Percentiles rank a stretch among this genome's conserved stretches.
Evolutionary conservation across 2,797 vertebrate species (phyloP).

Genomic region (Champsocephalus gunnari): DNA sequence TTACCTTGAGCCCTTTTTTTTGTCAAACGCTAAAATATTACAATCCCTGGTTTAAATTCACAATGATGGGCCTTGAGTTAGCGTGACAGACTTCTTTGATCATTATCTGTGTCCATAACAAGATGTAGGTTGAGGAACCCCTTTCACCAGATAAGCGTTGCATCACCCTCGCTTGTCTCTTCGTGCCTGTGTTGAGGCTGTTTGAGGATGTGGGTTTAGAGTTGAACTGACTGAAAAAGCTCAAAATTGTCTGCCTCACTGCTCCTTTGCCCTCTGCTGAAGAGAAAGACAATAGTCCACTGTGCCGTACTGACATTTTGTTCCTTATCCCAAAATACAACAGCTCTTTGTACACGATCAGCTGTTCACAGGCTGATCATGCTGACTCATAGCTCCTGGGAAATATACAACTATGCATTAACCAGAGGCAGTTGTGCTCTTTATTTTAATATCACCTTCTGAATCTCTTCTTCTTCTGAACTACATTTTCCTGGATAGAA

Average conservation of each 20-base stretch:
- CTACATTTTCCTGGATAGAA: neutral
- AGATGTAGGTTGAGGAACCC: no score
- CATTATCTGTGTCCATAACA: no score
- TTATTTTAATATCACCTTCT: neutral
- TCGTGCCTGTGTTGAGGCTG: conserved; percentile 8
- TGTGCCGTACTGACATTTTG: conserved; percentile 22
- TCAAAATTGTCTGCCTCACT: conserved; percentile 43
- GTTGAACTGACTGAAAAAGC: conserved; percentile 33
- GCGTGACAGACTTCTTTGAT: no score
- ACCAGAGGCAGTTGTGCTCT: neutral
- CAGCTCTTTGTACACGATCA: conserved; percentile 23
- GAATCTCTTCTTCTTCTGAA: neutral
- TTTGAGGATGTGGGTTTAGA: conserved; percentile 16
- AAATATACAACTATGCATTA: neutral
- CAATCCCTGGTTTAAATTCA: no score
- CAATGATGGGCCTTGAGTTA: no score
- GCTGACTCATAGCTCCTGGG: neutral
- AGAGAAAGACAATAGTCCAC: conserved; percentile 41
- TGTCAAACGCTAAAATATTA: no score
- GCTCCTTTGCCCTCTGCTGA: conserved; percentile 47
- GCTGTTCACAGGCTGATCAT: conserved; percentile 5
- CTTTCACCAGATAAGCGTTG: no score
- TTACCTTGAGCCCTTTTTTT: no score
- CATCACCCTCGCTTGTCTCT: conserved; percentile 5
- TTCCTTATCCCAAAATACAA: conserved; percentile 29